Percentiles rank a stretch among this genome's conserved stretches.
Evolutionary conservation across 2,113 vertebrate species (phyloP).

Genomic region (Gasterosteus aculeatus): DNA sequence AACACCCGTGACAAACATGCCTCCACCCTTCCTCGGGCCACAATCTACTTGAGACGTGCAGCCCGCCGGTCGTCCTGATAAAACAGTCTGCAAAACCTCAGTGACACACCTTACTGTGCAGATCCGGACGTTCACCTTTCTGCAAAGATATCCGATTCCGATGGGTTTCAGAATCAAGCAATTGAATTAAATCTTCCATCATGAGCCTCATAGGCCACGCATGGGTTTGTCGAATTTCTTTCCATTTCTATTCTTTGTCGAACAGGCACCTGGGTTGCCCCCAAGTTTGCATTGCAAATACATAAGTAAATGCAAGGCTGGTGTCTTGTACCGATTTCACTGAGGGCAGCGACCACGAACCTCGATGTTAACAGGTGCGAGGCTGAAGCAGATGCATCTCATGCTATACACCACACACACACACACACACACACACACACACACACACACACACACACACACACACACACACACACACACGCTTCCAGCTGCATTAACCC

Average conservation of each 20-base stretch:
- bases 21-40: constrained; percentile 54
- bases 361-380: constrained; percentile 34
- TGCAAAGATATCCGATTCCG: constrained; percentile 3
- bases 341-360: not conserved
- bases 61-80: constrained; percentile 20
- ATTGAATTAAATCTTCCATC: not conserved
- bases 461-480: not conserved
- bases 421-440: too few species aligned
- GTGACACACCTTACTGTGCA: constrained; percentile 15
- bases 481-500: too few species aligned
- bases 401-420: too few species aligned
- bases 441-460: too few species aligned
- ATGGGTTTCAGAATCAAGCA: not conserved
- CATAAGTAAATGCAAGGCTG: not conserved
- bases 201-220: not conserved
- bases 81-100: constrained; percentile 9
- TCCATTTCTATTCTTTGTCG: not conserved
- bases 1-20: constrained; percentile 50
- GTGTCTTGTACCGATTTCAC: not conserved
- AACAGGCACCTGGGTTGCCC: not conserved
- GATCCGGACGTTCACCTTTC: not conserved
- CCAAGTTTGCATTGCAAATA: constrained; percentile 56
- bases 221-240: not conserved
- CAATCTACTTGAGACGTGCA: constrained; percentile 9
- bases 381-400: not conserved